phyloP scores from a whole-genome alignment of 2,113 vertebrate genomes.

The Ranitomeya imitator region DNA sequence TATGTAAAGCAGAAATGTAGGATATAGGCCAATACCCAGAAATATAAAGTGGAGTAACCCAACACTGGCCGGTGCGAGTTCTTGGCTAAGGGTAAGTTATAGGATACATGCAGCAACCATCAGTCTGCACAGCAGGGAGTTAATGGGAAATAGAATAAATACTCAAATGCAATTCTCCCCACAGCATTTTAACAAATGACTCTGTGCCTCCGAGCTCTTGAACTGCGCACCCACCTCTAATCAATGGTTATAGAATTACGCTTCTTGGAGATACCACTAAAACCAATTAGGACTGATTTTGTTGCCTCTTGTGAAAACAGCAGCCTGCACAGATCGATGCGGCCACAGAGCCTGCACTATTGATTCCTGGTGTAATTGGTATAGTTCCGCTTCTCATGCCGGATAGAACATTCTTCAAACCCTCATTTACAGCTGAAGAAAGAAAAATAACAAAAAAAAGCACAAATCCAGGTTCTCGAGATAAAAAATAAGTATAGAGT shows the following conservation, averaged over 20 bases:
- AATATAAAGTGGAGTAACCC: not conserved
- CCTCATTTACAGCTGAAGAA: constrained; percentile 78
- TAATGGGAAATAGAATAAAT: constrained; percentile 67
- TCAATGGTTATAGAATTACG: constrained; percentile 95
- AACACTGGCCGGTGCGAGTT: not conserved
- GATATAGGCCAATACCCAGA: not conserved
- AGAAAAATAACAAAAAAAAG: constrained; percentile 68
- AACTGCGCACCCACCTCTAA: constrained; percentile 76
- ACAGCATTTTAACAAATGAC: constrained; percentile 83
- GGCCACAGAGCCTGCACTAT: constrained; percentile 78
- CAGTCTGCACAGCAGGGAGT: constrained; percentile 26
- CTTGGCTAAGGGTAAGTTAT: not conserved
- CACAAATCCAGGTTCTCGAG: constrained; percentile 65
- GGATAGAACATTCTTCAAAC: constrained; percentile 69
- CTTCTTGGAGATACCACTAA: constrained; percentile 87
- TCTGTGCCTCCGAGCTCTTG: constrained; percentile 82
- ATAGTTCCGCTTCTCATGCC: constrained; percentile 73
- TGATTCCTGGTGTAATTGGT: constrained; percentile 83
- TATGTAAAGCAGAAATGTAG: not conserved
- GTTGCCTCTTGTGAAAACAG: constrained; percentile 78
- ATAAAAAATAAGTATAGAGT: constrained; percentile 58
- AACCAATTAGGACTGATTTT: constrained; percentile 90
- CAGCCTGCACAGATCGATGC: constrained; percentile 75
- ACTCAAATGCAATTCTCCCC: constrained; percentile 64
- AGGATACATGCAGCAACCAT: constrained; percentile 9